Percentiles rank a stretch among this genome's conserved stretches.
These are phyloP conservation scores for Scalopus aquaticus DNA, from an alignment of 2,113 vertebrate genomes.

Conservation along the genomic window DNA sequence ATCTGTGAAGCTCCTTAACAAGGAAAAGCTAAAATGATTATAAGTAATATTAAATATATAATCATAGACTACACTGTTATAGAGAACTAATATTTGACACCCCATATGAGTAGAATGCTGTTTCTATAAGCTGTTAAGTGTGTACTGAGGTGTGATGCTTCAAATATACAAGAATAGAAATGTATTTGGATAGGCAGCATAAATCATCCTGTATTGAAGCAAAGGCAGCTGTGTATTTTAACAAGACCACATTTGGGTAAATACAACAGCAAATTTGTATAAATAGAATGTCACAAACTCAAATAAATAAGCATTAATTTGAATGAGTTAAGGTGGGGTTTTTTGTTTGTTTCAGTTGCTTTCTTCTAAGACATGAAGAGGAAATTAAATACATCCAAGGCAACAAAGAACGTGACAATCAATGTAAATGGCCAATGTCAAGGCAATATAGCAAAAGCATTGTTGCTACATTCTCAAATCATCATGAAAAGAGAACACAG, in stretches of 20 bases:
- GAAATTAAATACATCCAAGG: slow-evolving; percentile 53
- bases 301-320: slow-evolving; percentile 64
- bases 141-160: slow-evolving; percentile 25
- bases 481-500: not conserved
- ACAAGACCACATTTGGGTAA: slow-evolving; percentile 49
- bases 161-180: slow-evolving; percentile 8
- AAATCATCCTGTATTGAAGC: not conserved
- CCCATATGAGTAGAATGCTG: slow-evolving; percentile 6
- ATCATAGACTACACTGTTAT: slow-evolving; percentile 1
- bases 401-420: not conserved
- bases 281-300: slow-evolving; percentile 55
- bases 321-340: not conserved
- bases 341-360: not conserved
- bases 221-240: slow-evolving; percentile 39
- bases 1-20: not conserved
- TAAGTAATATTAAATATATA: slow-evolving; percentile 34
- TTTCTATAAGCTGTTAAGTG: slow-evolving; percentile 49
- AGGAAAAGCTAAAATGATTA: not conserved
- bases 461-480: not conserved
- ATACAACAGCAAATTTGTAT: slow-evolving; percentile 56
- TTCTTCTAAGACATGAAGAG: not conserved
- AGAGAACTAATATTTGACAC: slow-evolving; percentile 40
- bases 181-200: not conserved
- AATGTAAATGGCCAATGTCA: slow-evolving; percentile 24
- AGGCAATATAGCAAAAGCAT: not conserved